Base-by-base conservation (phyloP, 1,140 invertebrate species). In the Caenorhabditis inopinata region DNA sequence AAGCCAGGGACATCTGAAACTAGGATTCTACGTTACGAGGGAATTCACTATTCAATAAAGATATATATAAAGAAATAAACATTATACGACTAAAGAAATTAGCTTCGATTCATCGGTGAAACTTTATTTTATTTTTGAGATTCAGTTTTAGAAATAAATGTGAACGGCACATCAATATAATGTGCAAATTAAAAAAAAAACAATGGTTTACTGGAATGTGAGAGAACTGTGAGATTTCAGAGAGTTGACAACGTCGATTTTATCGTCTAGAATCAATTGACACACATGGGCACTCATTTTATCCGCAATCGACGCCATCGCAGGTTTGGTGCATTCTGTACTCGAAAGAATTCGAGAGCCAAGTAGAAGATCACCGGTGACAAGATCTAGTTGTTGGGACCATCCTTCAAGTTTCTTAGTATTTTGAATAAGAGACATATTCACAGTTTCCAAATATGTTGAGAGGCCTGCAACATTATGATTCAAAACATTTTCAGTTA, bases 251-350 rank as follows among this genome's bases (percentile, higher is more conserved):
- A 78, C 25, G 12, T 45, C 38, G 5, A 68, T 14, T 6, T 18
- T 68, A n/a, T 42, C 53, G 6, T 45, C 46, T 11, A 51, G 18
- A 45, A 62, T 78, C 3, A 38, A 7, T 62, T 78, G 49, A 32
- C 76, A 78, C 6, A 78, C 21, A 12, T 51, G 35, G 1, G 21
- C 9, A 14, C 76, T 42, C 49, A 78, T 58, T 45, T 78, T 21
- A 47, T 78, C 51, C 0, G 53, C 49, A 16, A 53, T 53, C 21
- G 53, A 14, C 0, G 38, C 49, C 38, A 32, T 58, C n/a, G 49
- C 53, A 11, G 76, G 49, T 47, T 78, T 78, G 21, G 53, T 53
- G 21, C 76, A 62, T 32, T 78, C 76, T 27, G 49, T 62, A 11
- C 53, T 78, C 1, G 76, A 58, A n/a, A 78, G 51, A 25, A 68